Evolutionary conservation across 1,140 invertebrate genomes (phyloP), one percentile per base, ranked within the genome.

Genomic region (Leucophenga varia): DNA sequence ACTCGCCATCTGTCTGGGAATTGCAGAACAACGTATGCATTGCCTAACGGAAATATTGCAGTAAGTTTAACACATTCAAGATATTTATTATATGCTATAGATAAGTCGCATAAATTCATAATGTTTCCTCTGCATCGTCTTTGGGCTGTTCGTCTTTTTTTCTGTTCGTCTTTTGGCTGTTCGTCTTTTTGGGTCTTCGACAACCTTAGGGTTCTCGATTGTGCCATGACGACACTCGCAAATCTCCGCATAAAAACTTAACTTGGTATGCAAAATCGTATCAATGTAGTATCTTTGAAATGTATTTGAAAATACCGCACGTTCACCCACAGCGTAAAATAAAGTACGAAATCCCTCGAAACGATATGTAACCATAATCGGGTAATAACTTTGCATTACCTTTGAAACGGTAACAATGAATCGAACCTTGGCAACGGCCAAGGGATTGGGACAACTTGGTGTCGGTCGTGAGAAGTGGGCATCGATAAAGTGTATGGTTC

Each of bases 1-100:
- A 17, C 72, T 87, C 28, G 75, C 77, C 22, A 79, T 83, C 4
- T 78, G 82, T 36, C 71, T 86, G 34, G 81, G 79, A 37, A 76
- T 81, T n/a, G 81, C 86, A 16, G 79, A 85, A 52, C 78, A 78
- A 16, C 78, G 84, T 48, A 63, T 82, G 47, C 63, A 59, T 6
- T 71, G 83, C 16, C 64, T 85, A 17, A 71, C 78, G 5, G 79
- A 81, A 43, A 44, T 65, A 4, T 43, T 71, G 13, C 67, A 69
- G 71, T 74, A 40, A 64, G 64, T 67, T 43, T n/a, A n/a, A n/a
- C n/a, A n/a, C n/a, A n/a, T n/a, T n/a, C n/a, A n/a, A n/a, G n/a
- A n/a, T n/a, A n/a, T n/a, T n/a, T n/a, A n/a, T n/a, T n/a, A n/a
- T n/a, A n/a, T n/a, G n/a, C n/a, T n/a, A n/a, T n/a, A n/a, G n/a